Percentiles rank a stretch among this genome's conserved stretches.
Evolutionary conservation across 2,113 vertebrate genomes (phyloP).

Genomic region (Callionymus lyra): DNA sequence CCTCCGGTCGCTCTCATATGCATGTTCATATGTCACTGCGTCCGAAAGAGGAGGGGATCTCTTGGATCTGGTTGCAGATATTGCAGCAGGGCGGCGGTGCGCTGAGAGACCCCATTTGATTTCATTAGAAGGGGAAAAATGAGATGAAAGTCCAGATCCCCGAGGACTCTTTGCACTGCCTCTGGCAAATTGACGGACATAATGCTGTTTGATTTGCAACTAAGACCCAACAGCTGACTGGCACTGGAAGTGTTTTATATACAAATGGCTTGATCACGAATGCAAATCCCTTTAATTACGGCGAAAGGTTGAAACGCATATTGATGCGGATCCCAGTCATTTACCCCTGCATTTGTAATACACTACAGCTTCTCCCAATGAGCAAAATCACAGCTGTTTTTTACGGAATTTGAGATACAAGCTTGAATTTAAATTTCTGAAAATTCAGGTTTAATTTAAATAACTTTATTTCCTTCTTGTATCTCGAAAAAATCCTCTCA

Average conservation of each 20-base stretch:
- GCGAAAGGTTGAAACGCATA: neutral
- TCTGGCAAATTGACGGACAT: slow-evolving; percentile 80
- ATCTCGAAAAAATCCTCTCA: too few species aligned
- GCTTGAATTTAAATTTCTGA: too few species aligned
- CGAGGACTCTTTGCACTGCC: slow-evolving; percentile 79
- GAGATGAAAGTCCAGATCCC: slow-evolving; percentile 90
- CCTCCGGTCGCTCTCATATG: slow-evolving; percentile 60
- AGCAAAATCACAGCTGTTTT: too few species aligned
- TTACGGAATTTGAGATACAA: too few species aligned
- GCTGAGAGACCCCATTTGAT: slow-evolving; percentile 71
- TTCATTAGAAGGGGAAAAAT: slow-evolving; percentile 87
- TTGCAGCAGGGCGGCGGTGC: slow-evolving; percentile 65
- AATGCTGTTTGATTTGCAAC: slow-evolving; percentile 66
- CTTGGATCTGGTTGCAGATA: slow-evolving; percentile 58
- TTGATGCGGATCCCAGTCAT: too few species aligned
- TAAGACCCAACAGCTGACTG: slow-evolving; percentile 57
- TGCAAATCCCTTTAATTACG: slow-evolving; percentile 18
- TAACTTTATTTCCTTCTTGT: too few species aligned
- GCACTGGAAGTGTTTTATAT: slow-evolving; percentile 41
- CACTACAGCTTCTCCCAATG: too few species aligned
- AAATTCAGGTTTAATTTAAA: too few species aligned
- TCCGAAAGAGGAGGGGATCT: slow-evolving; percentile 16
- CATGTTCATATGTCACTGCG: slow-evolving; percentile 63
- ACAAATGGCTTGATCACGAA: slow-evolving; percentile 45
- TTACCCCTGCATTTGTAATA: too few species aligned